Evolutionary conservation across 2,113 vertebrate genomes (phyloP).

Genomic region (Aldabrachelys gigantea): DNA sequence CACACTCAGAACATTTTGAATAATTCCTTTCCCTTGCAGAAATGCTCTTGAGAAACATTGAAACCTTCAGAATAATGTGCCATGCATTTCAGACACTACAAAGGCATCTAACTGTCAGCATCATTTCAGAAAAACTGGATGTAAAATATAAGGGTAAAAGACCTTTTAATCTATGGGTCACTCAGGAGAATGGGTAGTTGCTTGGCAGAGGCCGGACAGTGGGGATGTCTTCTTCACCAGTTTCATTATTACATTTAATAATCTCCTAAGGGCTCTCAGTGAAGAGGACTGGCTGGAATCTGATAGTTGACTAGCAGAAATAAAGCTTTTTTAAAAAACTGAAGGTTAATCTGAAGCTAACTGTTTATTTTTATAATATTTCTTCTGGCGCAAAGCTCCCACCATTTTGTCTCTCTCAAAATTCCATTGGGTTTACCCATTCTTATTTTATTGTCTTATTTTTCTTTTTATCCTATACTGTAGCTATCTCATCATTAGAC

Average conservation of each 20-base stretch:
- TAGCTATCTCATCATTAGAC: not conserved
- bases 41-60: slow-evolving; percentile 28
- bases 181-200: not conserved
- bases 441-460: not conserved
- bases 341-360: not conserved
- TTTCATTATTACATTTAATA: slow-evolving; percentile 38
- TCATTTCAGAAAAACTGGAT: not conserved
- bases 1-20: not conserved
- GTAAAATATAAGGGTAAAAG: not conserved
- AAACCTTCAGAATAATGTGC: not conserved
- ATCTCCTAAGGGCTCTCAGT: not conserved
- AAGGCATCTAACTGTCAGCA: not conserved
- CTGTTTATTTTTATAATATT: not conserved
- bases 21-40: slow-evolving; percentile 16
- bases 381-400: not conserved
- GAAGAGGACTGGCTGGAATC: not conserved
- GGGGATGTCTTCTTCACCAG: not conserved
- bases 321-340: not conserved
- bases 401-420: fast-evolving
- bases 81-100: not conserved
- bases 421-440: not conserved
- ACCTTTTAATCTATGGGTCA: not conserved
- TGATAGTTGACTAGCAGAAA: not conserved
- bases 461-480: not conserved
- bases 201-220: not conserved